Percentiles rank a stretch among this genome's conserved stretches.
These are phyloP conservation scores for Aricia agestis DNA, from an alignment of 1,140 invertebrate genomes.

Conservation along the genomic window DNA sequence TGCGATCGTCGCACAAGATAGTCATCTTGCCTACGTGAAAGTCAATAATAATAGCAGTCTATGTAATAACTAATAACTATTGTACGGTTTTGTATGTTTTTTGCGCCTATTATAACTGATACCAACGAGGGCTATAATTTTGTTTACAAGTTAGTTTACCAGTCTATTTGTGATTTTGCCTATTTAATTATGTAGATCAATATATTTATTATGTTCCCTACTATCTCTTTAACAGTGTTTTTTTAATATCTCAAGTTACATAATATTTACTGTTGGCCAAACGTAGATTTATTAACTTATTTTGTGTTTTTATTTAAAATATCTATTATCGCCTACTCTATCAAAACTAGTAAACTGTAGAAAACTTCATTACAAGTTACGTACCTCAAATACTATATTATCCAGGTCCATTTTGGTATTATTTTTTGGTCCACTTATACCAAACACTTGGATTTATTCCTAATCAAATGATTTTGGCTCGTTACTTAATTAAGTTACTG, in stretches of 20 bases:
- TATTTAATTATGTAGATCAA: not conserved
- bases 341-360: too few species aligned
- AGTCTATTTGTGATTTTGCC: not conserved
- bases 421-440: not conserved
- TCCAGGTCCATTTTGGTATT: constrained; percentile 26
- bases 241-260: too few species aligned
- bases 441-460: not conserved
- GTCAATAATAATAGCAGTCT: constrained; percentile 9
- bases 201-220: too few species aligned
- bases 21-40: constrained; percentile 25
- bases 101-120: not conserved
- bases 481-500: constrained; percentile 19
- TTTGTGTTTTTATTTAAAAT: too few species aligned
- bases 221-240: too few species aligned
- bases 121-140: not conserved
- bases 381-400: constrained; percentile 29
- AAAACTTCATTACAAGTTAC: not conserved
- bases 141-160: too few species aligned
- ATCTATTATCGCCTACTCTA: too few species aligned
- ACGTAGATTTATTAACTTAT: too few species aligned
- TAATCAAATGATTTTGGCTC: not conserved
- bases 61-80: not conserved
- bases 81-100: not conserved
- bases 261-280: too few species aligned
- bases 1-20: constrained; percentile 25